Evolutionary conservation across 2,113 vertebrate species (phyloP).

Genomic region (Chaetodon trifascialis): DNA sequence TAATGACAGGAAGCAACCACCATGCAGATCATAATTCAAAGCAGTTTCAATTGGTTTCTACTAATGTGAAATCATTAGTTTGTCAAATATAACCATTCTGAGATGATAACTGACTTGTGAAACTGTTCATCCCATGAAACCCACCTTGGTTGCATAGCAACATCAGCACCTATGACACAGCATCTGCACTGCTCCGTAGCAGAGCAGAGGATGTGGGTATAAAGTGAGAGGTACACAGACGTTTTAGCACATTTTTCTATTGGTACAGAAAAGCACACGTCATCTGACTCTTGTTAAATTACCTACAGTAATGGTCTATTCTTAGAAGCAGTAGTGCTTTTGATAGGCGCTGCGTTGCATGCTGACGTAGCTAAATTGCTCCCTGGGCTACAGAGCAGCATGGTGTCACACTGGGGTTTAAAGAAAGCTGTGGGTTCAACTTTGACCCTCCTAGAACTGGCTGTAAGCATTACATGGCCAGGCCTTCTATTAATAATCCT

Average conservation of each 20-base stretch:
- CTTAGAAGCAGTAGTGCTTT: neutral
- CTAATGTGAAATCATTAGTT: conserved; percentile 31
- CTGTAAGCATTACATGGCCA: neutral
- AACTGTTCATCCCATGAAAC: conserved; percentile 34
- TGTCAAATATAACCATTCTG: conserved; percentile 35
- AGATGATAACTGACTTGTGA: conserved; percentile 23
- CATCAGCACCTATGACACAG: conserved; percentile 61
- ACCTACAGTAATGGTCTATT: neutral
- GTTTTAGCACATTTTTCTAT: neutral
- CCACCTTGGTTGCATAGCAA: conserved; percentile 59
- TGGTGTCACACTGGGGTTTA: conserved; percentile 3
- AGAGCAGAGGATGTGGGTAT: conserved; percentile 1
- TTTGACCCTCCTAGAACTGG: neutral
- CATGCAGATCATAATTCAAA: conserved; percentile 3
- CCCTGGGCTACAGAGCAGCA: neutral
- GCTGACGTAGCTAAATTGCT: neutral
- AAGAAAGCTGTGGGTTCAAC: conserved; percentile 10
- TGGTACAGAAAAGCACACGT: neutral
- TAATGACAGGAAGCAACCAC: neutral
- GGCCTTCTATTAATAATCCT: neutral
- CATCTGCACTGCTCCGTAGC: conserved; percentile 22
- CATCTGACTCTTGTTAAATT: neutral
- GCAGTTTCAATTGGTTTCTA: neutral
- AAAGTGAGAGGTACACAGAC: neutral
- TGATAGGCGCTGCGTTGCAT: neutral